Conservation (phyloP, 2,113 vertebrate genomes). For the Bubo scandiacus region DNA sequence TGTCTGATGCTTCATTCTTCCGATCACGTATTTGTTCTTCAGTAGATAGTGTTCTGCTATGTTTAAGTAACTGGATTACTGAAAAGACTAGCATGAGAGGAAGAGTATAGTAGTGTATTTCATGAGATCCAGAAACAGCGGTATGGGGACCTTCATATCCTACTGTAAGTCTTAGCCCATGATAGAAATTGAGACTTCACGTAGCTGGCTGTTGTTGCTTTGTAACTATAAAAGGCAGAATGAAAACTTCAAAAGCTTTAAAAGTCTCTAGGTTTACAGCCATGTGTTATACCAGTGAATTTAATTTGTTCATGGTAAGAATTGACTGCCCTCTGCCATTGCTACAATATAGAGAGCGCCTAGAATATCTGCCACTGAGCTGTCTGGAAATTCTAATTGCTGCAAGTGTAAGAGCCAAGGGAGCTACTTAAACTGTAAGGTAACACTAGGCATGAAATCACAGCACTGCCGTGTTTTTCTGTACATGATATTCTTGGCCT, state of each 20-base stretch:
- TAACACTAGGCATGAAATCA: slow-evolving; percentile 46
- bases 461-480: slow-evolving; percentile 5
- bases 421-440: slow-evolving; percentile 41
- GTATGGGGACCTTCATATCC: neutral
- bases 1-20: neutral
- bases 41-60: neutral
- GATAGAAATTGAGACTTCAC: neutral
- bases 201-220: neutral
- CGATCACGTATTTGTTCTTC: neutral
- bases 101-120: neutral
- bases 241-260: neutral
- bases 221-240: neutral
- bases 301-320: neutral
- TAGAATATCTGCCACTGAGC: slow-evolving; percentile 10
- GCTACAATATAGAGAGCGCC: neutral
- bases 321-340: slow-evolving; percentile 5
- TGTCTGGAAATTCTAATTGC: slow-evolving; percentile 53
- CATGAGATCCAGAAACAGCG: neutral
- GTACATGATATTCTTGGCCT: slow-evolving; percentile 27
- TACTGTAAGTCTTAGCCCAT: neutral
- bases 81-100: neutral
- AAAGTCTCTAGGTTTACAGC: neutral
- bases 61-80: neutral
- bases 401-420: slow-evolving; percentile 6
- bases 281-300: neutral